Base-by-base conservation (phyloP, 2,113 vertebrate species). In the Mormoops blainvillei region DNA sequence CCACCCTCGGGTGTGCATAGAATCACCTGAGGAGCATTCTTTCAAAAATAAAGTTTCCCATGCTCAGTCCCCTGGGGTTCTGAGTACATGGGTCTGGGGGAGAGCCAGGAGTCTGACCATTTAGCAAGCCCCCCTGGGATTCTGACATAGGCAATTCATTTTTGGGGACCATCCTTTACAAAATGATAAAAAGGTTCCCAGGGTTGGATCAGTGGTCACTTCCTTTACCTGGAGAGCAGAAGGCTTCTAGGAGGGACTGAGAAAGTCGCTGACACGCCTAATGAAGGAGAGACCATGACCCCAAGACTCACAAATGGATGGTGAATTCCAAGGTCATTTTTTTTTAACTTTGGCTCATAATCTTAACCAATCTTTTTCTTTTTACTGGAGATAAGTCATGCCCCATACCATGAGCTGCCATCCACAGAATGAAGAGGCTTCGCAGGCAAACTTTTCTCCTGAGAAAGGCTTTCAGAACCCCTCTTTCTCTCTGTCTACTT, bases 201-300 rank as follows among this genome's bases (percentile, higher is more conserved):
- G 67, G 61, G 20, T 41, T 36, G 45, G 5, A 4, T n/a, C 50
- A 4, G 18, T 0, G 1, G 11, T 36, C 33, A 14, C 56, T 45
- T 19, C 67, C 31, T 48, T 87, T 14, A 16, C 2, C 15, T 1
- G 18, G 33, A 8, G 36, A 31, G 74, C 74, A 65, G 11, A 45
- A 50, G 19, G 11, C 43, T 28, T 28, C 38, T 2, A 50, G 31
- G 5, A 26, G 52, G 77, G 16, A 6, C 54, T 5, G 13, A 3
- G 15, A 67, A 31, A 22, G n/a, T 19, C 48, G 52, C 77, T 2
- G 15, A 15, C 2, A 4, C 5, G 3, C 36, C 4, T 8, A 15
- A 14, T 33, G 26, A 12, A 86, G 22, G 38, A 70, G 38, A 13
- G 1, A 48, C 20, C 10, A 1, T 0, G 0, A 7, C 52, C 52